Evolutionary conservation across 2,113 vertebrate species (phyloP).

Genomic region (Papio anubis): DNA sequence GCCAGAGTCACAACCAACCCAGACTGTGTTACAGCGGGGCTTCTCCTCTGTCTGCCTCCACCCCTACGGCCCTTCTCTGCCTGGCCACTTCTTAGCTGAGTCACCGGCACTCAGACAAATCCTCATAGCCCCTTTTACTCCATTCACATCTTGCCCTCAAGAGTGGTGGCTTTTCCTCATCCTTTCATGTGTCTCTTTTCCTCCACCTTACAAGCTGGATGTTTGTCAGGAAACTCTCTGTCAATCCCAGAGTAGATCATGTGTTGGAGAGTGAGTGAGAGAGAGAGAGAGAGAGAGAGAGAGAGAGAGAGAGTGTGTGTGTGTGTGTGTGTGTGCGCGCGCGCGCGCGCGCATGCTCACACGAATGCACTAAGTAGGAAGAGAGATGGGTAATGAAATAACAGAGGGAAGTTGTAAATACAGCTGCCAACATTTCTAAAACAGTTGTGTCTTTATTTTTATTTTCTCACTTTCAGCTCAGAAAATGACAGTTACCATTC

Average conservation of each 20-base stretch:
- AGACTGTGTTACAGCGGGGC: too few species aligned
- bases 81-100: background rate
- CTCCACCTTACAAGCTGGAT: background rate
- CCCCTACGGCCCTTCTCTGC: background rate
- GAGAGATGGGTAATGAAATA: background rate
- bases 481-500: background rate
- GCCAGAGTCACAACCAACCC: background rate
- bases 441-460: slow-evolving; percentile 40
- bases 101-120: too few species aligned
- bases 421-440: slow-evolving; percentile 35
- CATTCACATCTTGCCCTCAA: background rate
- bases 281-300: too few species aligned
- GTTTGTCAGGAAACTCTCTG: background rate
- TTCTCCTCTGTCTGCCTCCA: too few species aligned
- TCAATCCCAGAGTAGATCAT: background rate
- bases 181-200: background rate
- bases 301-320: background rate
- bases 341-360: accelerated
- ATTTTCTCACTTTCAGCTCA: background rate
- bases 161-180: background rate
- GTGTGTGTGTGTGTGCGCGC: accelerated
- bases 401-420: background rate
- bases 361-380: background rate
- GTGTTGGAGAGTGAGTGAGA: too few species aligned
- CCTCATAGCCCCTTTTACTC: background rate